A percentile compares a stretch with the other conserved stretches of the same genome.
phyloP scores from a whole-genome alignment of 2,113 vertebrate species.

The Dendrocopos noguchii region DNA sequence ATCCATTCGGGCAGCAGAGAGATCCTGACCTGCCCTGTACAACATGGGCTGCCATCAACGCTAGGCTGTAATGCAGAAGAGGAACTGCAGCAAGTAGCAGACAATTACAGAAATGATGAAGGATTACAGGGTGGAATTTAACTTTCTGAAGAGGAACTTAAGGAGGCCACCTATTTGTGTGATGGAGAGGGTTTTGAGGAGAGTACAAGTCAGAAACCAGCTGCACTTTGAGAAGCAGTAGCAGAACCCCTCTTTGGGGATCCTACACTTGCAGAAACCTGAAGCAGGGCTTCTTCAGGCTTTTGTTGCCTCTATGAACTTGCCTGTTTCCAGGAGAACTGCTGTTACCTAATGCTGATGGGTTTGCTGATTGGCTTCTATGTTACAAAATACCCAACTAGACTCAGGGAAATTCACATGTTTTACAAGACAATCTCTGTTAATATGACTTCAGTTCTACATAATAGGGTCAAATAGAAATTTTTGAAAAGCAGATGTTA shows the following conservation, averaged over 20 bases:
- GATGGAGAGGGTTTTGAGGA: background rate
- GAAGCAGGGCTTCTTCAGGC: rapidly evolving
- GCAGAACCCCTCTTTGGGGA: background rate
- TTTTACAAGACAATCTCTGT: background rate
- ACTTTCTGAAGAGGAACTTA: background rate
- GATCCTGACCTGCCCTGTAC: background rate
- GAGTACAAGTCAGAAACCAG: background rate
- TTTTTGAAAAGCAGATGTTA: background rate
- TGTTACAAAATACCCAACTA: background rate
- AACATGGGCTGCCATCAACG: background rate
- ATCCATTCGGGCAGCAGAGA: rapidly evolving
- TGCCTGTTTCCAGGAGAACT: background rate
- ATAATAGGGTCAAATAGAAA: background rate
- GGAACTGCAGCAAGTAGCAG: background rate
- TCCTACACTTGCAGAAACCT: background rate
- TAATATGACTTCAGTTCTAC: background rate
- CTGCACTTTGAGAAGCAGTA: background rate
- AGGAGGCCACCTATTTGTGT: background rate
- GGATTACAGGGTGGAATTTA: background rate
- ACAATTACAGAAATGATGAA: background rate
- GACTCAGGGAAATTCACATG: background rate
- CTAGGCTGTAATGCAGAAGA: background rate
- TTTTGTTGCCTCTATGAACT: background rate
- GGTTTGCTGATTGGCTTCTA: background rate
- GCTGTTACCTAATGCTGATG: background rate